Base-by-base conservation (phyloP, 2,888 invertebrate genomes). In the Leptopterna dolabrata region DNA sequence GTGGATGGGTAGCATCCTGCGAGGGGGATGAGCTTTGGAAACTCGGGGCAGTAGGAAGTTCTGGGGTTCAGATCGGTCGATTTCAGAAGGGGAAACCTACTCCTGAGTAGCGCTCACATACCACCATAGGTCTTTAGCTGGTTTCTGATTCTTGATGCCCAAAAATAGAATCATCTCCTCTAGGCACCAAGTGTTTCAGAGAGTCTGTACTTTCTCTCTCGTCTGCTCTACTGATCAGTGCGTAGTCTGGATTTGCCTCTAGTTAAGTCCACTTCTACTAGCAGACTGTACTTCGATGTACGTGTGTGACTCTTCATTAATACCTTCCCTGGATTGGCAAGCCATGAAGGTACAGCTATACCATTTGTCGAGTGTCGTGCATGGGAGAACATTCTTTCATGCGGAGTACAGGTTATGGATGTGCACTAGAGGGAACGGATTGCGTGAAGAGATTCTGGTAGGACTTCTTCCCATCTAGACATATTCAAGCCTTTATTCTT, bases 201-300 rank as follows among this genome's bases (percentile, higher is more conserved):
- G 88, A 89, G 11, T 88, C 88, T 27, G 89, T 87, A 29, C 84
- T 88, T 87, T 90, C 89, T 30, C 82, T 80, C 0, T 89, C 89
- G 87, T 89, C 80, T 4, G 88, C 45, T 30, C 76, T 45, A 13
- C 89, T 45, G 4, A 88, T 81, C 36, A 84, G 47, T 0, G 90
- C 88, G 51, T 89, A 90, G 16, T 89, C 80, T 13, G 29, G 29
- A 27, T 82, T 55, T 6, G 82, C 63, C 30, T 82, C 63, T n/a
- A 63, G n/a, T 13, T 1, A 82, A 29, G 19, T 82, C 82, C 0
- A 82, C 82, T 24, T 82, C 63, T 16, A 63, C 82, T 1, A 51
- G n/a, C 13, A 55, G 55, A 29, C 36, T n/a, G 82, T 82, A 82
- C 19, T 82, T 82, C 1, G 55, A 55, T 1, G 27, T 7, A 9